phyloP scores from a whole-genome alignment of 2,797 vertebrate species.

The Lindbergichthys nudifrons region DNA sequence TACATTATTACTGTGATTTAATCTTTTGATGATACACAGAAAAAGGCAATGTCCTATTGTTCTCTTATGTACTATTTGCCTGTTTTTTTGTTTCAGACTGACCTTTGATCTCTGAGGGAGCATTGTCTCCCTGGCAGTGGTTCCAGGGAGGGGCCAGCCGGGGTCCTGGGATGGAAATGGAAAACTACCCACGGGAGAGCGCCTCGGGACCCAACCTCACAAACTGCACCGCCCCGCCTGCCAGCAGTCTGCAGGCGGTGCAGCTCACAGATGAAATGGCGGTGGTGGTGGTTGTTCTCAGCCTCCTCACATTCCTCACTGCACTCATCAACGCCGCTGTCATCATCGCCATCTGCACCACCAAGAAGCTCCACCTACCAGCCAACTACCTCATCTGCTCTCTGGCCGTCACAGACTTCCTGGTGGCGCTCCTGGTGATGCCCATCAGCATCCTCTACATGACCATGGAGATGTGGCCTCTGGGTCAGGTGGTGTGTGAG shows the following conservation, averaged over 20 bases:
- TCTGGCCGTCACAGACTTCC: constrained; percentile 91
- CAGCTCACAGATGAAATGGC: constrained; percentile 85
- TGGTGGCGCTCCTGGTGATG: constrained; percentile 92
- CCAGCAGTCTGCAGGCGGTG: constrained; percentile 64
- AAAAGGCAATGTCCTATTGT: no score
- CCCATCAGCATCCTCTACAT: constrained; percentile 92
- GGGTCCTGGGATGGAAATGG: constrained; percentile 52
- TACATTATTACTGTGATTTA: no score
- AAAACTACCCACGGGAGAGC: constrained; percentile 37
- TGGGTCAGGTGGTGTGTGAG: constrained; percentile 90
- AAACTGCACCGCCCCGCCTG: constrained; percentile 83
- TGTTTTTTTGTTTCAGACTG: constrained; percentile 40
- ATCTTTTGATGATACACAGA: no score
- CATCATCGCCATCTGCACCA: constrained; percentile 89
- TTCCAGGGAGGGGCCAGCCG: neutral
- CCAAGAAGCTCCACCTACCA: constrained; percentile 91
- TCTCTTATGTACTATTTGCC: constrained; percentile 6
- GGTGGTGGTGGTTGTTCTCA: constrained; percentile 83
- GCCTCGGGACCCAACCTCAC: constrained; percentile 83
- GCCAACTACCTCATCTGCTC: constrained; percentile 95
- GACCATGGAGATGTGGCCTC: constrained; percentile 86
- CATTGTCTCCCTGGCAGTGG: constrained; percentile 5
- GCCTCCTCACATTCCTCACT: constrained; percentile 86
- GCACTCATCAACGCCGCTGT: constrained; percentile 88
- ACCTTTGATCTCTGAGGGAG: constrained; percentile 16